Conservation (phyloP, 2,888 invertebrate genomes). For the Danaus chrysippus region DNA sequence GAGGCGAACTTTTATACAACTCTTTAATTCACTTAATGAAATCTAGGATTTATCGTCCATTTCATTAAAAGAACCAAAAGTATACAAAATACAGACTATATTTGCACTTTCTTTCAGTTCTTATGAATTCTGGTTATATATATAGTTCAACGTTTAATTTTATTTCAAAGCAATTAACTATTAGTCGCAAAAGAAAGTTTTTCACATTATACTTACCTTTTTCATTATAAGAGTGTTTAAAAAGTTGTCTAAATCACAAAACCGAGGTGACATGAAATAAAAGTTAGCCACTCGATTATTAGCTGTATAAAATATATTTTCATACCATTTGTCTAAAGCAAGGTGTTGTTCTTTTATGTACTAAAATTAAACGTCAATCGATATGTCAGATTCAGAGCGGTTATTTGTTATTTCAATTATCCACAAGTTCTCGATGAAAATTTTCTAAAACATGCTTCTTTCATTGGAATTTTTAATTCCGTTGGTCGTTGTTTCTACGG, state of each 20-base stretch:
- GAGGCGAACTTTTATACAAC: conserved; percentile 35
- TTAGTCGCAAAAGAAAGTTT: background rate
- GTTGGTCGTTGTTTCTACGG: conserved; percentile 30
- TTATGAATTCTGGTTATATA: background rate
- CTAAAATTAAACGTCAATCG: conserved; percentile 76
- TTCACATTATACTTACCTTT: background rate
- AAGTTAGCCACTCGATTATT: conserved; percentile 21
- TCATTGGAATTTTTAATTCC: conserved; percentile 48
- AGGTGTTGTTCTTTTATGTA: conserved; percentile 52
- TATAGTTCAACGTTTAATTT: background rate
- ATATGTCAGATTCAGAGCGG: conserved; percentile 57
- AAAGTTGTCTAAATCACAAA: background rate
- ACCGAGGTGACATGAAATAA: conserved; percentile 1
- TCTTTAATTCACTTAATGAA: conserved; percentile 29
- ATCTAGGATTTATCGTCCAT: conserved; percentile 22
- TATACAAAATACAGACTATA: background rate
- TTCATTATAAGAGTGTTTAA: conserved; percentile 5
- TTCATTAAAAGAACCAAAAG: background rate
- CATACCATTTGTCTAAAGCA: conserved; percentile 39
- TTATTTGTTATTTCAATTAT: conserved; percentile 73
- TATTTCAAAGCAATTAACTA: background rate
- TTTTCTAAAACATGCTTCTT: conserved; percentile 57
- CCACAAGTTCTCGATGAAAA: conserved; percentile 54
- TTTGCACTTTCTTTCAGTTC: background rate
- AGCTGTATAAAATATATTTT: conserved; percentile 18